phyloP scores from a whole-genome alignment of 2,888 invertebrate species.

The Magallana nippona region DNA sequence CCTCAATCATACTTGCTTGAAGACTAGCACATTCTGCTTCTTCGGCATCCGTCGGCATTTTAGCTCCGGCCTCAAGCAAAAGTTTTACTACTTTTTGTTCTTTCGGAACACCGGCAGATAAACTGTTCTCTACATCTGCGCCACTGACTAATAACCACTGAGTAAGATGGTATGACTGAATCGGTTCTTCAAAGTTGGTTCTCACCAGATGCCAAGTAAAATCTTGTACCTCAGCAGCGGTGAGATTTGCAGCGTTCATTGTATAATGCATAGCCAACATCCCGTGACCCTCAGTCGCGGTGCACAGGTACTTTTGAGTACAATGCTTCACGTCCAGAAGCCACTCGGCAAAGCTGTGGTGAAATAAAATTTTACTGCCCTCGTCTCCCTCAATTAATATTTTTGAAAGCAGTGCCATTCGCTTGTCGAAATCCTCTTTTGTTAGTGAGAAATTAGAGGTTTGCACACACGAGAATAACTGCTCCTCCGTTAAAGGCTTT shows the following conservation, averaged over 20 bases:
- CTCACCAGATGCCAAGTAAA: conserved; percentile 81
- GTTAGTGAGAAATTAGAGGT: conserved; percentile 88
- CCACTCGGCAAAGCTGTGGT: conserved; percentile 97
- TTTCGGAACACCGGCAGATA: conserved; percentile 73
- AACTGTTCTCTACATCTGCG: conserved; percentile 75
- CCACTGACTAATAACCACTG: conserved; percentile 86
- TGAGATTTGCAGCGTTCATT: conserved; percentile 82
- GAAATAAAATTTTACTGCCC: conserved; percentile 86
- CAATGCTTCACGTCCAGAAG: conserved; percentile 98
- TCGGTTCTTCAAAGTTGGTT: conserved; percentile 74
- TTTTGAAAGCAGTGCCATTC: conserved; percentile 73
- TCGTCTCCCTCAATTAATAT: conserved; percentile 88
- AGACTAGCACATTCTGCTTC: conserved; percentile 83
- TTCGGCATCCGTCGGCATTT: conserved; percentile 92
- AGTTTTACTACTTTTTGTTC: conserved; percentile 82
- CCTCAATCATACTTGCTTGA: conserved; percentile 62
- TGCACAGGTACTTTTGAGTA: conserved; percentile 92
- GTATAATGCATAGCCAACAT: conserved; percentile 84
- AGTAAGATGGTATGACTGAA: conserved; percentile 84
- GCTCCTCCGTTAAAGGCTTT: conserved; percentile 87
- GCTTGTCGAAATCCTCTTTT: conserved; percentile 72
- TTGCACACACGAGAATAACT: conserved; percentile 90
- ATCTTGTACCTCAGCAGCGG: conserved; percentile 80
- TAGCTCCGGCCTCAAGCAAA: conserved; percentile 94
- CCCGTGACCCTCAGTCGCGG: conserved; percentile 89